Percentiles rank a stretch among this genome's conserved stretches.
phyloP scores from a whole-genome alignment of 1,140 invertebrate genomes.

The Cryptotermes secundus region DNA sequence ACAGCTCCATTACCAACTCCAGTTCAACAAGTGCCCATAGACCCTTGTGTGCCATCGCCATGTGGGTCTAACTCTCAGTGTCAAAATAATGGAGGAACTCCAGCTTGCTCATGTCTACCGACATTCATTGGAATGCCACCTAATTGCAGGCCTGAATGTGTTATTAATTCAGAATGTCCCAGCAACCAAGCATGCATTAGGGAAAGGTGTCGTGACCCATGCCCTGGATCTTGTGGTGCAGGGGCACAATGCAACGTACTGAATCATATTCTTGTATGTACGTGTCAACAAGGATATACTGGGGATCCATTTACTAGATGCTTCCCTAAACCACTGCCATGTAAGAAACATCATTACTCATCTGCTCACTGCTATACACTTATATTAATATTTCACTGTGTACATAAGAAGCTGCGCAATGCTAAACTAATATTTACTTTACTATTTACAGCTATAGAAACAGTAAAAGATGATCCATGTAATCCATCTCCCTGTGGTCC shows the following conservation, averaged over 20 bases:
- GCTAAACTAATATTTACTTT: conserved; percentile 26
- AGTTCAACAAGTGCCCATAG: conserved; percentile 37
- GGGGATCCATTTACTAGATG: conserved; percentile 62
- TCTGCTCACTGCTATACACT: neutral
- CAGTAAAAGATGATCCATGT: conserved; percentile 42
- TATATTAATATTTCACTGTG: too few relatives aligned
- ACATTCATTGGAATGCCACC: conserved; percentile 65
- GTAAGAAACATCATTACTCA: conserved; percentile 43
- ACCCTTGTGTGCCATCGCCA: conserved; percentile 54
- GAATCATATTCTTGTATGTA: conserved; percentile 59
- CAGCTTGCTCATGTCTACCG: conserved; percentile 57
- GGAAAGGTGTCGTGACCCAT: conserved; percentile 71
- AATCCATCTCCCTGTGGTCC: conserved; percentile 42
- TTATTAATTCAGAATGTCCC: conserved; percentile 70
- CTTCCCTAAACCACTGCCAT: conserved; percentile 47
- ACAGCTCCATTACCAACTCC: conserved; percentile 34
- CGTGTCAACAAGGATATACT: conserved; percentile 55
- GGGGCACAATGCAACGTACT: conserved; percentile 59
- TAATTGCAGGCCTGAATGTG: conserved; percentile 71
- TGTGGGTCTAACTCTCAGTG: conserved; percentile 61
- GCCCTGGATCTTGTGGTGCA: conserved; percentile 69
- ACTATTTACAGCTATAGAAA: conserved; percentile 38
- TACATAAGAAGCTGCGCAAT: too few relatives aligned
- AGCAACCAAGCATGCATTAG: conserved; percentile 68
- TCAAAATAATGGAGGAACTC: conserved; percentile 51